Conservation (phyloP, 2,797 vertebrate species). For the Danionella dracula region DNA sequence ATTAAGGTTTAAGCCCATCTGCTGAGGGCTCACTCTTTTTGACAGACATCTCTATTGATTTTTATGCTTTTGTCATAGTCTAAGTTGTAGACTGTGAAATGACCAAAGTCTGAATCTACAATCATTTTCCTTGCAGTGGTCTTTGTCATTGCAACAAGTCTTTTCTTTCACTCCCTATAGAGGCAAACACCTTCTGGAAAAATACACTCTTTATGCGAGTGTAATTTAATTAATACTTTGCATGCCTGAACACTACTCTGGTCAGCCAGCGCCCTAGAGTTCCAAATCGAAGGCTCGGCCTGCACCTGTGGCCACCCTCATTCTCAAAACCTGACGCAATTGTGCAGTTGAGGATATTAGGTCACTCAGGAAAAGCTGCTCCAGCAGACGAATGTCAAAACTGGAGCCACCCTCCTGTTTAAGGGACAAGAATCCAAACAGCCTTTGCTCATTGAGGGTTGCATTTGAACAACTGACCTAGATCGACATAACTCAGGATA, state of each 20-base stretch:
- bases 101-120: too few relatives aligned
- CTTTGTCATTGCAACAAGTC: too few relatives aligned
- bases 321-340: constrained; percentile 80
- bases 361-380: constrained; percentile 79
- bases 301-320: constrained; percentile 84
- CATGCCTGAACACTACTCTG: too few relatives aligned
- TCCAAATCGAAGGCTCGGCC: constrained; percentile 59
- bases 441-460: background rate
- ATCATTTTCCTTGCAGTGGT: too few relatives aligned
- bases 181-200: too few relatives aligned
- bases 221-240: too few relatives aligned
- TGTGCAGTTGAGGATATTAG: constrained; percentile 82
- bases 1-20: constrained; percentile 68
- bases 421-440: constrained; percentile 58
- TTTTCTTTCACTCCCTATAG: too few relatives aligned
- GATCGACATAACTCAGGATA: constrained; percentile 9
- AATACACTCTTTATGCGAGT: too few relatives aligned
- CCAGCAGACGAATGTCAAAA: constrained; percentile 60
- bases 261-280: constrained; percentile 44
- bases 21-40: constrained; percentile 60
- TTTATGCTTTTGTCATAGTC: too few relatives aligned
- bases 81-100: too few relatives aligned
- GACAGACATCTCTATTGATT: too few relatives aligned
- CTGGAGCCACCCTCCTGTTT: constrained; percentile 71
- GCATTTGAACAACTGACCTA: constrained; percentile 5